Conservation (phyloP, 2,888 invertebrate genomes). For the Neoscelio sp. region DNA sequence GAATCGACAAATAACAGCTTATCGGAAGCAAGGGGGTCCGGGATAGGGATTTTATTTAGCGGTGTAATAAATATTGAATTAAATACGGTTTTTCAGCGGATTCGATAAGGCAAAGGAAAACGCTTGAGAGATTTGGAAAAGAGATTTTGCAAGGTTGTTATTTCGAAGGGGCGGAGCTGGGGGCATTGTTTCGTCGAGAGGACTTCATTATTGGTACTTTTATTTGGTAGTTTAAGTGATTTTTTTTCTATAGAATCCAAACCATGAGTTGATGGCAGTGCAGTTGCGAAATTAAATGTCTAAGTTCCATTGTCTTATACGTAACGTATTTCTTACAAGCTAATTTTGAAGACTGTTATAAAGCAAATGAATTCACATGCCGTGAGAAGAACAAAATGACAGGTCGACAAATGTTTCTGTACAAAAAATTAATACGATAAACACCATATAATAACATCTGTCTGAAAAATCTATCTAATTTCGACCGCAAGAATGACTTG, state of each 20-base stretch:
- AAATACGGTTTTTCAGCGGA: slow-evolving; percentile 27
- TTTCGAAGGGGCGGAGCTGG: too few relatives aligned
- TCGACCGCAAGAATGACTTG: slow-evolving; percentile 51
- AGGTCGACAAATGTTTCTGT: slow-evolving; percentile 23
- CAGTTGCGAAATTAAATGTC: too few relatives aligned
- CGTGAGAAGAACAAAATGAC: slow-evolving; percentile 36
- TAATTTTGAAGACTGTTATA: slow-evolving; percentile 28
- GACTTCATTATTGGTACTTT: too few relatives aligned
- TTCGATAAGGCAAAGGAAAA: slow-evolving; percentile 7
- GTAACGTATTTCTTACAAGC: slow-evolving; percentile 30
- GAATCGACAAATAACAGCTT: slow-evolving; percentile 50
- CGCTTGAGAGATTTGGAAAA: slow-evolving; percentile 6
- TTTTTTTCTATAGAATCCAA: too few relatives aligned
- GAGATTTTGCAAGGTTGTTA: slow-evolving; percentile 8
- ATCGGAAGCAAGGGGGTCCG: slow-evolving; percentile 10
- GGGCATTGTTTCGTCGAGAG: too few relatives aligned
- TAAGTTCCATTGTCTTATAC: too few relatives aligned
- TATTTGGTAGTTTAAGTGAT: too few relatives aligned
- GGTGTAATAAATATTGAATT: slow-evolving; percentile 37
- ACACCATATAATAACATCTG: slow-evolving; percentile 63
- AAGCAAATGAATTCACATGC: slow-evolving; percentile 41
- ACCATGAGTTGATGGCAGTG: too few relatives aligned
- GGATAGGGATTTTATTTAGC: neutral
- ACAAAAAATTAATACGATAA: slow-evolving; percentile 61
- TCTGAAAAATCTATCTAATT: slow-evolving; percentile 61